Evolutionary conservation across 1,140 invertebrate genomes (phyloP).

Genomic region (Zaprionus gabonicus): DNA sequence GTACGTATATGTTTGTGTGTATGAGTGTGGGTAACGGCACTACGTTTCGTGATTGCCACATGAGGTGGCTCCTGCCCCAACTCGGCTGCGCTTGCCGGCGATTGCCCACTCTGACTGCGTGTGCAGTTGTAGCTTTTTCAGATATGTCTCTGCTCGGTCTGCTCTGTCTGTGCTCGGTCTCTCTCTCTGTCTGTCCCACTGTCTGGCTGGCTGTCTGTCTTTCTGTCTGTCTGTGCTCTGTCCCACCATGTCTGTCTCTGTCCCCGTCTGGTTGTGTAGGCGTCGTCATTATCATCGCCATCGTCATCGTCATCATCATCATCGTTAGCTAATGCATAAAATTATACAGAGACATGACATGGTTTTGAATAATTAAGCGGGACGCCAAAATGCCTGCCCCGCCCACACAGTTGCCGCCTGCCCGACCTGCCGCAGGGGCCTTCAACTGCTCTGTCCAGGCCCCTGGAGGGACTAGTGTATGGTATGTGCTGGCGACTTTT

Average conservation of each 20-base stretch:
- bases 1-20: conserved; percentile 18
- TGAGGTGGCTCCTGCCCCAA: conserved; percentile 47
- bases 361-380: conserved; percentile 84
- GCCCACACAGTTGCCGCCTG: neutral
- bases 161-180: conserved; percentile 22
- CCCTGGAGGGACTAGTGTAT: conserved; percentile 4
- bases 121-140: conserved; percentile 51
- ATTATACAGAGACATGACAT: conserved; percentile 84
- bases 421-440: neutral
- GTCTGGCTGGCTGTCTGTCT: neutral
- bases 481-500: conserved; percentile 35
- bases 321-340: conserved; percentile 81
- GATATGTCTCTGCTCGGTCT: conserved; percentile 51
- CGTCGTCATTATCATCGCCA: conserved; percentile 54
- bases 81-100: conserved; percentile 7
- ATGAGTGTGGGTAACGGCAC: conserved; percentile 50
- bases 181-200: neutral
- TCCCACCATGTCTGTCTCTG: conserved; percentile 47
- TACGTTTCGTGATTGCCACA: conserved; percentile 56
- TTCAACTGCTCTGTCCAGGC: neutral
- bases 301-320: conserved; percentile 44
- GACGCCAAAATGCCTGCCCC: conserved; percentile 50
- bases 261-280: conserved; percentile 65
- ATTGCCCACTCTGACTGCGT: conserved; percentile 48
- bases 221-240: conserved; percentile 30